phyloP scores from a whole-genome alignment of 2,113 vertebrate genomes.

The Atractosteus spatula region DNA sequence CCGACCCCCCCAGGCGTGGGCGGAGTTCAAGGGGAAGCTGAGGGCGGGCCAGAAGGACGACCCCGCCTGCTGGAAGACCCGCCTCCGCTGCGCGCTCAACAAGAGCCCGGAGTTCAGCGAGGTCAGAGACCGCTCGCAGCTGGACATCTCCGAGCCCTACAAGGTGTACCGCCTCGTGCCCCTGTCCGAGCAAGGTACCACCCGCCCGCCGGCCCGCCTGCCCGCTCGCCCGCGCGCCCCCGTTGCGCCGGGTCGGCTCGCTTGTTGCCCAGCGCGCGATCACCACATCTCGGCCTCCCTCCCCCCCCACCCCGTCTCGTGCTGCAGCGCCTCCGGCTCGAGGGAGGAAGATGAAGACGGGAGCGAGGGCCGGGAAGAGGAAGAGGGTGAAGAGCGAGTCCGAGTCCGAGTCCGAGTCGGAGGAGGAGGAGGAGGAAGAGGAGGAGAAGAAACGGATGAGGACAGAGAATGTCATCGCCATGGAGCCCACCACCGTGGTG shows the following conservation, averaged over 20 bases:
- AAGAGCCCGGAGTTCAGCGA: slow-evolving; percentile 83
- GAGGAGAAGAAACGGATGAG: slow-evolving; percentile 21
- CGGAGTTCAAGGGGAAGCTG: slow-evolving; percentile 76
- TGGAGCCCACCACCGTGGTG: slow-evolving; percentile 36
- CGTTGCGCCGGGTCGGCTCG: background rate
- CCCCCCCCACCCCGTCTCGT: slow-evolving; percentile 30
- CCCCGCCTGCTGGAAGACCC: slow-evolving; percentile 82
- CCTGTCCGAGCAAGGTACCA: slow-evolving; percentile 58
- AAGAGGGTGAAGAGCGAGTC: slow-evolving; percentile 35
- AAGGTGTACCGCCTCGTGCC: slow-evolving; percentile 84
- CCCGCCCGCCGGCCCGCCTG: too few relatives aligned
- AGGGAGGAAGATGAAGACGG: background rate
- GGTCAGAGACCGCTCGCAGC: slow-evolving; percentile 62
- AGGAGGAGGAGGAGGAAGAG: slow-evolving; percentile 17
- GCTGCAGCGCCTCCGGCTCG: slow-evolving; percentile 8
- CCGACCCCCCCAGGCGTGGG: slow-evolving; percentile 75
- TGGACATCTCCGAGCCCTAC: slow-evolving; percentile 82
- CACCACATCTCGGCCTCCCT: background rate
- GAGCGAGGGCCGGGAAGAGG: slow-evolving; percentile 34
- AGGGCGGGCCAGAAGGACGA: slow-evolving; percentile 45
- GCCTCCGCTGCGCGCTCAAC: slow-evolving; percentile 84
- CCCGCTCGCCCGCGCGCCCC: background rate
- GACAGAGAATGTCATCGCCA: slow-evolving; percentile 33
- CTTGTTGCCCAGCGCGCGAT: too few relatives aligned
- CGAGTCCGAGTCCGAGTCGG: slow-evolving; percentile 25